These are phyloP conservation scores for Arctocebus calabarensis DNA, from an alignment of 2,797 vertebrate genomes.

Conservation along the genomic window DNA sequence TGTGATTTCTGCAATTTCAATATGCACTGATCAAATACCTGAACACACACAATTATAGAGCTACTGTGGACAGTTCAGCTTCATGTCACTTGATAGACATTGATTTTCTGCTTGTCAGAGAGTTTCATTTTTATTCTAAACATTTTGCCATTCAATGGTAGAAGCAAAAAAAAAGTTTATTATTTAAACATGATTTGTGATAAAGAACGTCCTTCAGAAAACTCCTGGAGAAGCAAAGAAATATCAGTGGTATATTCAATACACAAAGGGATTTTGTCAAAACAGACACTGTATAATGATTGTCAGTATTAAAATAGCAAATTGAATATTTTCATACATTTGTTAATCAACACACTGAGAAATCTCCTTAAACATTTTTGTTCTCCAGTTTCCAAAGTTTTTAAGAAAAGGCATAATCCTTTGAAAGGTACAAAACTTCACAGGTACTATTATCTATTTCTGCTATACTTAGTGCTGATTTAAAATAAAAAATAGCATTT, in stretches of 20 bases:
- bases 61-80: not conserved
- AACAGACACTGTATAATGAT: not conserved
- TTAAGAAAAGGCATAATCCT: not conserved
- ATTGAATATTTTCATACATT: not conserved
- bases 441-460: not conserved
- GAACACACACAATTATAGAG: not conserved
- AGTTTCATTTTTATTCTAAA: slow-evolving; percentile 2
- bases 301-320: not conserved
- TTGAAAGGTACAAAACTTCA: not conserved
- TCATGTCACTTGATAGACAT: not conserved
- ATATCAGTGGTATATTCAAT: not conserved
- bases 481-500: slow-evolving; percentile 1
- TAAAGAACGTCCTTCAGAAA: not conserved
- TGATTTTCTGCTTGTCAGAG: slow-evolving; percentile 40
- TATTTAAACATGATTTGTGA: slow-evolving; percentile 23
- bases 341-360: not conserved
- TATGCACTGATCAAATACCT: not conserved
- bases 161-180: not conserved
- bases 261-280: not conserved
- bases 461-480: not conserved
- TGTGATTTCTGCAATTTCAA: not conserved
- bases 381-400: not conserved
- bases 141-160: not conserved
- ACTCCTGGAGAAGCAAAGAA: not conserved
- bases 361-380: not conserved